Evolutionary conservation across 2,113 vertebrate genomes (phyloP).

Genomic region (Athene noctua): DNA sequence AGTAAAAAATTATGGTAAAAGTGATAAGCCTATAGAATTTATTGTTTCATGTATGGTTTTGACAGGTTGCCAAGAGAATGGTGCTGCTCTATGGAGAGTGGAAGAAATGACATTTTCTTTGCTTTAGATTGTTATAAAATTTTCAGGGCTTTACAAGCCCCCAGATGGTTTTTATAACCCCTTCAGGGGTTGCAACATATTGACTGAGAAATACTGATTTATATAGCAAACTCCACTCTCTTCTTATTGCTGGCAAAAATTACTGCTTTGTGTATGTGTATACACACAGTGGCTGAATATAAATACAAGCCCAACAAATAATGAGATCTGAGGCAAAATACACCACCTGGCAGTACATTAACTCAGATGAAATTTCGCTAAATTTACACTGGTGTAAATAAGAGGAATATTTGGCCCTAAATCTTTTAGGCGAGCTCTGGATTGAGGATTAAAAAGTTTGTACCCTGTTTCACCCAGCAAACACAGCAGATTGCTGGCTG

Average conservation of each 20-base stretch:
- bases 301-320: constrained; percentile 43
- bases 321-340: constrained; percentile 36
- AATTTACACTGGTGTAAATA: constrained; percentile 31
- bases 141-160: constrained; percentile 54
- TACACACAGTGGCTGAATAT: neutral
- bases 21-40: constrained; percentile 51
- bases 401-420: neutral
- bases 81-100: neutral
- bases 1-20: neutral
- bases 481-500: neutral
- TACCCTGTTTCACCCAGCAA: neutral
- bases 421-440: neutral
- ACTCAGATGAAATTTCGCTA: neutral
- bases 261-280: constrained; percentile 27
- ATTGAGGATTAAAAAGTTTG: neutral
- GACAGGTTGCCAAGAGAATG: constrained; percentile 17
- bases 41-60: constrained; percentile 25
- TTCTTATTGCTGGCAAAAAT: constrained; percentile 42
- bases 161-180: constrained; percentile 59
- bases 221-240: constrained; percentile 12
- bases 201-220: constrained; percentile 58
- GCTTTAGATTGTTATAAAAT: constrained; percentile 51
- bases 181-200: constrained; percentile 34
- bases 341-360: constrained; percentile 6
- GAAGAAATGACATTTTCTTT: constrained; percentile 54